Evolutionary conservation across 1,140 invertebrate species (phyloP).

Genomic region (Cydia amplana): DNA sequence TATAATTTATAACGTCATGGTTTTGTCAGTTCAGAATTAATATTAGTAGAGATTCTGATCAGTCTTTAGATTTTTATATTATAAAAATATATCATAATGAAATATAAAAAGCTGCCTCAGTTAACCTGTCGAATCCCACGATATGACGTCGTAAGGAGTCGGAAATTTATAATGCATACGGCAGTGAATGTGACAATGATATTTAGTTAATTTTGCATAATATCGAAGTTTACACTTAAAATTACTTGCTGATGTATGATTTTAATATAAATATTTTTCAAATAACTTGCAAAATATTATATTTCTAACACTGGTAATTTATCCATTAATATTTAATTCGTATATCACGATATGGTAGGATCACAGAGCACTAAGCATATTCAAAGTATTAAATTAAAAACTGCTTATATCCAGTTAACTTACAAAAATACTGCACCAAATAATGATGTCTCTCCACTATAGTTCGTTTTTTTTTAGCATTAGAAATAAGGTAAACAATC

Average conservation of each 20-base stretch:
- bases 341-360: slow-evolving; percentile 25
- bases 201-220: too few species aligned
- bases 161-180: background rate
- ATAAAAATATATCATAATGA: slow-evolving; percentile 24
- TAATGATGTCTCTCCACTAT: background rate
- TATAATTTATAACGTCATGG: slow-evolving; percentile 44
- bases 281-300: background rate
- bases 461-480: too few species aligned
- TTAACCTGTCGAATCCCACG: too few species aligned
- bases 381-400: background rate
- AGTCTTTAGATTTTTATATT: slow-evolving; percentile 53
- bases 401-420: background rate
- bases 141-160: too few species aligned
- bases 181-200: too few species aligned
- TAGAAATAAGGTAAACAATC: too few species aligned
- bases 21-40: slow-evolving; percentile 34
- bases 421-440: slow-evolving; percentile 11
- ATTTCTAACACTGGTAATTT: background rate
- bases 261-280: background rate
- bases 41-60: slow-evolving; percentile 57
- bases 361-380: background rate
- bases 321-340: background rate
- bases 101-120: slow-evolving; percentile 24
- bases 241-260: background rate
- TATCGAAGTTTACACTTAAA: too few species aligned